phyloP scores from a whole-genome alignment of 2,113 vertebrate genomes.

The Onychostruthus taczanowskii region DNA sequence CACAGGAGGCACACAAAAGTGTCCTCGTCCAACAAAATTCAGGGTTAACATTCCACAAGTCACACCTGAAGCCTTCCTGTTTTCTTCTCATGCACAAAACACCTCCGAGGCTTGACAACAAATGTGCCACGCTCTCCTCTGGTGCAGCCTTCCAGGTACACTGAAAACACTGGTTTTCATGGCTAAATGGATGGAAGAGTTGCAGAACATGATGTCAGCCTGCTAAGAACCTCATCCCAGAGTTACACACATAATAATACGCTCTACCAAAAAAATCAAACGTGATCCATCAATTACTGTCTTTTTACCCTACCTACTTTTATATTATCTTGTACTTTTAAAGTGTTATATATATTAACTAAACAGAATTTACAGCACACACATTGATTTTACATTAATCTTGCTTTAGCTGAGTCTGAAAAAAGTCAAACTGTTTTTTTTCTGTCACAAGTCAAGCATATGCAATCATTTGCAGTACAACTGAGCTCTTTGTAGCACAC shows the following conservation, averaged over 20 bases:
- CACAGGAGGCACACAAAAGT: not conserved
- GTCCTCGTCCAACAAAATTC: not conserved
- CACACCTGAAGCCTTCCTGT: not conserved
- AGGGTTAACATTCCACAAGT: not conserved
- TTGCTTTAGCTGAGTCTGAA: not conserved
- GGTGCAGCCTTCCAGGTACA: not conserved
- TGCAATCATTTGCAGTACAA: not conserved
- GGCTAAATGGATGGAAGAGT: not conserved
- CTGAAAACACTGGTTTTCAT: conserved; percentile 5
- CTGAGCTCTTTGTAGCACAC: not conserved
- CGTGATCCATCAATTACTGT: conserved; percentile 50
- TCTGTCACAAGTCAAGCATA: not conserved
- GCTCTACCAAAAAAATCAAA: not conserved
- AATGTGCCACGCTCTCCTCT: not conserved
- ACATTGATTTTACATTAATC: conserved; percentile 36
- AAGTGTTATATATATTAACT: conserved; percentile 26
- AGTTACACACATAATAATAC: conserved; percentile 8
- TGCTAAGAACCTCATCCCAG: conserved; percentile 5
- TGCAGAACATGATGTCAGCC: conserved; percentile 41
- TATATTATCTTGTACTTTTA: conserved; percentile 25
- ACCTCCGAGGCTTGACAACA: not conserved
- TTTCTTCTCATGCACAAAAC: not conserved
- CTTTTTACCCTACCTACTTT: conserved; percentile 13
- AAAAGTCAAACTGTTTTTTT: not conserved
- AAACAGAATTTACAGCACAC: not conserved